Evolutionary conservation across 2,797 vertebrate species (phyloP), one percentile per base, ranked within the genome.

Genomic region (Balearica regulorum): DNA sequence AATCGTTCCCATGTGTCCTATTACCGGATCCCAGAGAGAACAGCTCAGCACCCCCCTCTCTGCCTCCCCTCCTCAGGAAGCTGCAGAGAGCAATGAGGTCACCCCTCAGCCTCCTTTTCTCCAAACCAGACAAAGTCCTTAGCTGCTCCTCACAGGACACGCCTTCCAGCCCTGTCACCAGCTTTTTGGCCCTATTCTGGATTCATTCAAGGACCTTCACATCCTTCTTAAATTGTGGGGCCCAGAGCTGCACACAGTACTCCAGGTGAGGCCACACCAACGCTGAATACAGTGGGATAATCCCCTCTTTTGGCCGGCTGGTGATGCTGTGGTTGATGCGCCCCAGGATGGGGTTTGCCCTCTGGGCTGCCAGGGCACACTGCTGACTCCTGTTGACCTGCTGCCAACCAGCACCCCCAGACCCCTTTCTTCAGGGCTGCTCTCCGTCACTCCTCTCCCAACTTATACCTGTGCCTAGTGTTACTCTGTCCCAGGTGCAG

Each of bases 261-360:
- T 78, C 58, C 8, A 77, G 49, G 51, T 51, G 35, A 68, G 39
- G 25, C 35, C 4, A 2, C 22, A 35, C 4, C 4, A 64, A 39
- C 2, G 1, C 70, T 69, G 35, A 86, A 53, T n/a, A 25, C 22
- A 68, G n/a, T 0, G 0, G 18, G 20, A 44, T 13, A 35, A 44
- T 71, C 54, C 14, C 43, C 31, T 72, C 48, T 65, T n/a, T 37
- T 39, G 24, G 71, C 20, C 3, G 5, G 11, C 28, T 35, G 25
- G 26, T 55, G 51, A 29, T 26, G 6, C 10, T 26, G 35, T 51
- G 35, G 46, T 51, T 26, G 49, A 43, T 16, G 43, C 43, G 43
- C 43, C 43, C 43, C 43, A 43, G 13, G 43, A 43, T 39, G 28
- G 1, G 1, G 11, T 33, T 53, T 48, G 39, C 18, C 44, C 55